Base-by-base conservation (phyloP, 2,888 invertebrate genomes). In the Julus scandinavius region DNA sequence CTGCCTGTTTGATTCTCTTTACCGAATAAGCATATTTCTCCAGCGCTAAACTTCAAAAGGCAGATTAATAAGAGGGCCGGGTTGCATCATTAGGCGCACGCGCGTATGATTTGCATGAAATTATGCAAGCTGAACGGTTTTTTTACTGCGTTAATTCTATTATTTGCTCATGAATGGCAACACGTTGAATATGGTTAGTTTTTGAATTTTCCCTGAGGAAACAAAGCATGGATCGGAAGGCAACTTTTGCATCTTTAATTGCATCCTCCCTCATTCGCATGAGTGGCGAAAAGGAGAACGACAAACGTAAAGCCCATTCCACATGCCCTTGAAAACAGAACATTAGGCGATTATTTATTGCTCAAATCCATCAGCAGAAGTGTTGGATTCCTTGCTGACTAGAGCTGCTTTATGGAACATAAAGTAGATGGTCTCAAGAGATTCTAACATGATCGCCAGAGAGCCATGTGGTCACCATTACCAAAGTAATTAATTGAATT, bases 61-160 rank as follows among this genome's bases (percentile, higher is more conserved):
- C 63, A 20, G 20, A 63, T 63, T 63, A 63, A 20, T n/a, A 63
- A 63, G 63, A 63, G 63, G 63, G 63, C 63, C n/a, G 3, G 63
- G 63, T 6, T 63, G 63, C 63, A n/a, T 63, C 63, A 63, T 63
- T 63, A 63, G n/a, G 63, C 63, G 17, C 63, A 63, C n/a, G 63
- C 2, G 63, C 63, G 17, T 63, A 20, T n/a, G 20, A 63, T 63
- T 63, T 63, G 63, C 63, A 63, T 63, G n/a, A n/a, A 63, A 63
- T 63, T 63, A 63, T 63, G 63, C 15, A 63, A n/a, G 63, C n/a
- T 63, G n/a, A 63, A 63, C 63, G 63, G 54, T 63, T 63, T 63
- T 63, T 63, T 20, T 63, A 63, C 3, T n/a, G 63, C n/a, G 2
- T 17, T 63, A n/a, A 63, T 63, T 63, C n/a, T 17, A 63, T 63